Conservation (phyloP, 2,888 invertebrate genomes). For the Drosophila paucipuncta region DNA sequence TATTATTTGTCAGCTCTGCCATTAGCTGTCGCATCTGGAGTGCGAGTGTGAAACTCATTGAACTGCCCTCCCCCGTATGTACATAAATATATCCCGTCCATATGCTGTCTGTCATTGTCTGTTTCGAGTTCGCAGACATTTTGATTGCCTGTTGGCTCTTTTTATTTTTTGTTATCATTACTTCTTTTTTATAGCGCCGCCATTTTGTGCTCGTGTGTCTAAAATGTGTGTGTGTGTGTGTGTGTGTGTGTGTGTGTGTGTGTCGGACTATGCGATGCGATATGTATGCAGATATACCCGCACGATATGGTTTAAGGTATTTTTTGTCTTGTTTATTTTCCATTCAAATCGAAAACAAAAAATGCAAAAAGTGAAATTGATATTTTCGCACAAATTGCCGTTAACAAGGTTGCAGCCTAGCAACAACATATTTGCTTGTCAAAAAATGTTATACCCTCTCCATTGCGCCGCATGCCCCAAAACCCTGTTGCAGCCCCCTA, state of each 20-base stretch:
- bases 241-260: constrained; percentile 3
- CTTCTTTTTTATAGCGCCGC: constrained; percentile 47
- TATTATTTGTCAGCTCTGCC: background rate
- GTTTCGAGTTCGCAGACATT: constrained; percentile 62
- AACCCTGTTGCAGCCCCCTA: constrained; percentile 4
- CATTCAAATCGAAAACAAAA: constrained; percentile 42
- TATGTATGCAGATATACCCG: constrained; percentile 26
- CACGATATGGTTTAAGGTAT: constrained; percentile 29
- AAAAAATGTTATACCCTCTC: constrained; percentile 48
- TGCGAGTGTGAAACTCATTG: constrained; percentile 6
- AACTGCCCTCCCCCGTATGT: constrained; percentile 32
- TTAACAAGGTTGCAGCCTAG: constrained; percentile 68
- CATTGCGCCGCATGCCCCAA: background rate
- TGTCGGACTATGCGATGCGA: constrained; percentile 16
- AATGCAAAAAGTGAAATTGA: constrained; percentile 67
- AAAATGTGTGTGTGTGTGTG: background rate
- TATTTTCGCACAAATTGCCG: constrained; percentile 72
- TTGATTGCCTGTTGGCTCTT: constrained; percentile 68
- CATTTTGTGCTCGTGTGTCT: constrained; percentile 43
- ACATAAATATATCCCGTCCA: constrained; percentile 47
- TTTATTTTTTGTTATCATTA: constrained; percentile 55
- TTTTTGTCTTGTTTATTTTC: constrained; percentile 14
- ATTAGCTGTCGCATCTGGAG: background rate
- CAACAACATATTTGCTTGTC: constrained; percentile 69
- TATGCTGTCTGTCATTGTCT: constrained; percentile 68